These are phyloP conservation scores for Dicerorhinus sumatrensis DNA, from an alignment of 2,113 vertebrate species.

Conservation along the genomic window DNA sequence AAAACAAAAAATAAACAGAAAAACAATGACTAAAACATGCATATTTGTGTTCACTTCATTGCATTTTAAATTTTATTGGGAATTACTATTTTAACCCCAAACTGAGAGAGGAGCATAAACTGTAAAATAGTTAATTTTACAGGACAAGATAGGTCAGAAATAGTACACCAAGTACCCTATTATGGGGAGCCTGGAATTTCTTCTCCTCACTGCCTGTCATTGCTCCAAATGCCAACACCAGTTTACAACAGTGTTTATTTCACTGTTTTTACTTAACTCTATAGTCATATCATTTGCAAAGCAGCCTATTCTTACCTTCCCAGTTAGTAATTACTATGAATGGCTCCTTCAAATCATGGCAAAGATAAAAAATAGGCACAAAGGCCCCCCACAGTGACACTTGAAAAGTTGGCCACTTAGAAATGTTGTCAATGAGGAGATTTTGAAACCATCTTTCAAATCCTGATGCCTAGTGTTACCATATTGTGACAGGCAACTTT, in stretches of 20 bases:
- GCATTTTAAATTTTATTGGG: not conserved
- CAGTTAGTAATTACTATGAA: not conserved
- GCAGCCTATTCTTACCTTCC: not conserved
- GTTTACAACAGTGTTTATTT: not conserved
- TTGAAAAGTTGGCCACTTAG: conserved; percentile 54
- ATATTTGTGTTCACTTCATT: not conserved
- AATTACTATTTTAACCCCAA: not conserved
- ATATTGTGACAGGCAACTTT: conserved; percentile 61
- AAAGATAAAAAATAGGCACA: not conserved
- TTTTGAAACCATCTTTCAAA: conserved; percentile 59
- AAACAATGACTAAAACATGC: not conserved
- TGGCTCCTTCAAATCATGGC: not conserved
- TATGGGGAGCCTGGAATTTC: not conserved
- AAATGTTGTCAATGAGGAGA: conserved; percentile 21
- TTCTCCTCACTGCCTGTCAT: not conserved
- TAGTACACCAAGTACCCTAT: not conserved
- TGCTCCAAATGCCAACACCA: not conserved
- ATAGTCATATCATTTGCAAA: not conserved
- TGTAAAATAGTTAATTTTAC: not conserved
- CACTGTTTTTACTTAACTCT: not conserved
- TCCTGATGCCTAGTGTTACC: conserved; percentile 10
- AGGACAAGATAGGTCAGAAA: not conserved
- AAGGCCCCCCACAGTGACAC: not conserved
- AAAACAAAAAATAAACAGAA: not conserved
- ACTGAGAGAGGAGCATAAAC: not conserved